Percentiles rank a stretch among this genome's conserved stretches.
Evolutionary conservation across 2,797 vertebrate species (phyloP).

Genomic region (Amphiprion clarkii): DNA sequence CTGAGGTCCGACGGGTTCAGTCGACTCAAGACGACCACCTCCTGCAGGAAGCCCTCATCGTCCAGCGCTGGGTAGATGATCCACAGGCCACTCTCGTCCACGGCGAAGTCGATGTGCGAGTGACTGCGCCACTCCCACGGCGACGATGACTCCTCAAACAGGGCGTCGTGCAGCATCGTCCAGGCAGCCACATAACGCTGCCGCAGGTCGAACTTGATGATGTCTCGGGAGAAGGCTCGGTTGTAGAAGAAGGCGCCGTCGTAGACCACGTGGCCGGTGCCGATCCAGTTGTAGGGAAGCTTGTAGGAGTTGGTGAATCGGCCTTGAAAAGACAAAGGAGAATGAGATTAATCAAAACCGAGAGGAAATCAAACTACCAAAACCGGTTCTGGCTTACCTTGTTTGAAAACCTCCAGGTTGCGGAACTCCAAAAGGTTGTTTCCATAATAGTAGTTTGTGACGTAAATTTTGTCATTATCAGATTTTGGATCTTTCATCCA

Average conservation of each 20-base stretch:
- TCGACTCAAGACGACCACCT: constrained; percentile 94
- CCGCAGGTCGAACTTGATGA: constrained; percentile 96
- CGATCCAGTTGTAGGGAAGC: constrained; percentile 97
- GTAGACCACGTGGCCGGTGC: constrained; percentile 96
- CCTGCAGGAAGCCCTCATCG: constrained; percentile 93
- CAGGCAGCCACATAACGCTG: constrained; percentile 92
- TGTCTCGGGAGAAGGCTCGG: constrained; percentile 97
- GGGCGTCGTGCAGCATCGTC: constrained; percentile 94
- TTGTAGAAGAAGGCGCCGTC: constrained; percentile 96
- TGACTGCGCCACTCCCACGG: constrained; percentile 93
- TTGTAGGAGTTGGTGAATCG: constrained; percentile 98
- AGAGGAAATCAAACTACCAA: neutral
- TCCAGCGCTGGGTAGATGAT: constrained; percentile 95
- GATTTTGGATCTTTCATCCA: constrained; percentile 99
- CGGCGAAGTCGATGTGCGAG: constrained; percentile 93
- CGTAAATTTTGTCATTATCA: constrained; percentile 91
- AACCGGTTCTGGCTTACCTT: constrained; percentile 82
- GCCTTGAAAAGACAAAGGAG: constrained; percentile 76
- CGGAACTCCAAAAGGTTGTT: constrained; percentile 96
- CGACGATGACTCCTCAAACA: constrained; percentile 90
- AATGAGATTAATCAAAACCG: neutral
- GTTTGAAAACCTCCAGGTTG: constrained; percentile 94
- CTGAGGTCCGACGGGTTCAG: constrained; percentile 92
- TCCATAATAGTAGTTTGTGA: constrained; percentile 96
- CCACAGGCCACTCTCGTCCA: constrained; percentile 97